These are phyloP conservation scores for Pandemis heparana DNA, from an alignment of 2,888 invertebrate species.

Conservation along the genomic window DNA sequence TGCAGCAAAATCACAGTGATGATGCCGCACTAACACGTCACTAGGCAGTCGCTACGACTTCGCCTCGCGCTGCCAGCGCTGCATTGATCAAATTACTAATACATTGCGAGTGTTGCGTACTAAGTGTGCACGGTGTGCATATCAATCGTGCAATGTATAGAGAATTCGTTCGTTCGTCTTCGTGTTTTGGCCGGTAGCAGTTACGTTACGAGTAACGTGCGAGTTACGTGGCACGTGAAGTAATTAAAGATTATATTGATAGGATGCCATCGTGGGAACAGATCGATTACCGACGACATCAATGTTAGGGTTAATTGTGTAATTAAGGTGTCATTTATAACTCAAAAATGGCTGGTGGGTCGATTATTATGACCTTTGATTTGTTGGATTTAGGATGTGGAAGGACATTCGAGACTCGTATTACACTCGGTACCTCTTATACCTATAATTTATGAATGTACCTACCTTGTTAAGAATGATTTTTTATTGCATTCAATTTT, in stretches of 20 bases:
- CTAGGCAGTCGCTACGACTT: background rate
- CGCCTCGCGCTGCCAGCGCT: background rate
- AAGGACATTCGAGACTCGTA: no score
- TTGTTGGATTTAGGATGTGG: no score
- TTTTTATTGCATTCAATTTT: no score
- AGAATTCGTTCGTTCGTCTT: background rate
- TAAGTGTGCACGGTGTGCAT: background rate
- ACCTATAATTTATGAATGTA: no score
- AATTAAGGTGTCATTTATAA: no score
- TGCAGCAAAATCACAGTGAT: constrained; percentile 27
- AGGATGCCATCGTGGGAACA: background rate
- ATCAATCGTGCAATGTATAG: background rate
- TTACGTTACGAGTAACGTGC: background rate
- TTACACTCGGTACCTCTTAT: no score
- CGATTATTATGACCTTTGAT: no score
- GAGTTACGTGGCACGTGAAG: background rate
- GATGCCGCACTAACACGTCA: constrained; percentile 17
- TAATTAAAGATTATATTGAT: background rate
- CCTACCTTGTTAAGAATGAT: no score
- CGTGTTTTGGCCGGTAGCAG: background rate
- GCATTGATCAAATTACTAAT: background rate
- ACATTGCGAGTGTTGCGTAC: background rate
- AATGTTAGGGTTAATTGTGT: background rate
- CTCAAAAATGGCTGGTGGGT: no score
- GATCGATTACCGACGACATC: background rate